Conservation (phyloP, 2,113 vertebrate genomes). For the Xenus cinereus region DNA sequence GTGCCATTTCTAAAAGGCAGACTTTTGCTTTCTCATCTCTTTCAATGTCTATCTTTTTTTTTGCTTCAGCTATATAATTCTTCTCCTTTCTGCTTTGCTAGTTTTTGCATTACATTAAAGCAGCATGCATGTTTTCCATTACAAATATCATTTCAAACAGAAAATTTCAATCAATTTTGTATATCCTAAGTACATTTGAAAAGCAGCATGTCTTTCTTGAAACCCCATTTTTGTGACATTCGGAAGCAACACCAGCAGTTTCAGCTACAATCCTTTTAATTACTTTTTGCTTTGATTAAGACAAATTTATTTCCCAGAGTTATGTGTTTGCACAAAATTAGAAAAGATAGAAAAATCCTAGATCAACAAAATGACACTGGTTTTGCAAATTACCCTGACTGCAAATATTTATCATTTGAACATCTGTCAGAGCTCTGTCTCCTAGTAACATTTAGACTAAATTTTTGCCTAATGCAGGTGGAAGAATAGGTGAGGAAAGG, state of each 20-base stretch:
- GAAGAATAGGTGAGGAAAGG: neutral
- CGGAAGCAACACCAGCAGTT: neutral
- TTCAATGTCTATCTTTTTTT: neutral
- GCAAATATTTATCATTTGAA: conserved; percentile 34
- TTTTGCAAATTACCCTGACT: conserved; percentile 7
- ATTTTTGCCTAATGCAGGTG: neutral
- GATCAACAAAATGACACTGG: neutral
- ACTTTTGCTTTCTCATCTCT: neutral
- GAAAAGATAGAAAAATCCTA: neutral
- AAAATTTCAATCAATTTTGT: neutral
- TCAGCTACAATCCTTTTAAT: neutral
- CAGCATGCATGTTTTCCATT: neutral
- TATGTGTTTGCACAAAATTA: neutral
- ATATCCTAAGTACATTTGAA: neutral
- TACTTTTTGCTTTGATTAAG: conserved; percentile 21
- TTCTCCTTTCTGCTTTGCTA: neutral
- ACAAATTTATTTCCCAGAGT: conserved; percentile 5
- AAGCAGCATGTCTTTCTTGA: neutral
- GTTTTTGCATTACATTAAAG: neutral
- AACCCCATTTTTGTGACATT: neutral
- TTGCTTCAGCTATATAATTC: neutral
- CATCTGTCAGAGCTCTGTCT: neutral
- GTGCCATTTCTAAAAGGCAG: neutral
- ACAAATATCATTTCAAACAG: neutral
- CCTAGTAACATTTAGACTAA: neutral